phyloP scores from a whole-genome alignment of 2,113 vertebrate species.

The Actenoides lindsayi region DNA sequence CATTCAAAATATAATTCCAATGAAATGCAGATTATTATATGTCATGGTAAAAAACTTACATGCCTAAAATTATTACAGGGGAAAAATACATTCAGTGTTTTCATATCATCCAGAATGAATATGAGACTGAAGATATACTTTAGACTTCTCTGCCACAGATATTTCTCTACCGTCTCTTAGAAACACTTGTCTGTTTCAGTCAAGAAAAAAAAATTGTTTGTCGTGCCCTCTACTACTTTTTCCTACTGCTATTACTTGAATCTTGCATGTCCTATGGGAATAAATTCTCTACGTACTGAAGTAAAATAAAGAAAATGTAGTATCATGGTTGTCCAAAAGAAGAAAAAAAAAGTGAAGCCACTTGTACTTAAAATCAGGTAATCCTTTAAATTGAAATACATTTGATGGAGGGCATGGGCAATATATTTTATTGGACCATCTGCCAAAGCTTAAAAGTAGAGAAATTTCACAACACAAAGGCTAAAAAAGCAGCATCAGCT shows the following conservation, averaged over 20 bases:
- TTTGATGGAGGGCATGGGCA: background rate
- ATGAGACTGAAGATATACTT: background rate
- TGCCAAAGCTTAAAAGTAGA: background rate
- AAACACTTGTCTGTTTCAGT: slow-evolving; percentile 2
- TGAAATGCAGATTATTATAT: background rate
- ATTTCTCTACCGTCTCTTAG: background rate
- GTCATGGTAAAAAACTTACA: background rate
- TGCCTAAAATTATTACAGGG: background rate
- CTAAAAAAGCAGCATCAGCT: background rate
- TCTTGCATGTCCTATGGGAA: background rate
- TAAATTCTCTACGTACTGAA: background rate
- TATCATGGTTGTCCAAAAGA: background rate
- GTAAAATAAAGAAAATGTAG: background rate
- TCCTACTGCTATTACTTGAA: background rate
- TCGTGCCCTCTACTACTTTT: background rate
- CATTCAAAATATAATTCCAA: background rate
- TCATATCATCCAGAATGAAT: background rate
- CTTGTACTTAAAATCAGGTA: background rate
- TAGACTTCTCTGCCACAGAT: background rate
- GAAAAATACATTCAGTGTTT: background rate
- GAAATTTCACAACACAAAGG: background rate
- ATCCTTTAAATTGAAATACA: background rate
- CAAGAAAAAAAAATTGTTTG: background rate
- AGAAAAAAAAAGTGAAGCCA: background rate
- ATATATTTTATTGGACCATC: background rate